Base-by-base conservation (phyloP, 92 coral and sea anemone species). In the Anthopleura xanthogrammica region DNA sequence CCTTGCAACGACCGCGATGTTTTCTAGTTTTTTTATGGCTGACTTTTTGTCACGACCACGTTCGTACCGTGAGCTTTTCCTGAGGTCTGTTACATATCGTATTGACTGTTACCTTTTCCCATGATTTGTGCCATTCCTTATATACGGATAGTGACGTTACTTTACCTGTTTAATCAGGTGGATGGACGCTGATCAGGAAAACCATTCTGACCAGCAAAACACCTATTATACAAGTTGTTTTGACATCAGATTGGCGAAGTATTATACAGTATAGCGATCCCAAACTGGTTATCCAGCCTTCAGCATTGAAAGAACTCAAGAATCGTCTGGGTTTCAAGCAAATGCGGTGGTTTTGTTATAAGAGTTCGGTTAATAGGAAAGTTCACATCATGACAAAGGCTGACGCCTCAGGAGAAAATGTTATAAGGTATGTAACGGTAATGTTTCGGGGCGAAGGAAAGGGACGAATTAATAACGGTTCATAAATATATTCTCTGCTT, bases 121-220 rank as follows among this genome's bases (percentile, higher is more conserved):
- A 46, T 46, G 36, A 29, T 29, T 29, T 29, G 36, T 29, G 36
- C 36, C 36, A 29, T 29, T 29, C 36, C 36, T 29, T 29, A 29
- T 29, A 29, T 29, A 29, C 36, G 0, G 70, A 20, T 5, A 7
- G 23, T 23, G 36, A 6, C 5, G 36, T 19, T 22, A 62, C 19
- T 8, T 50, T 9, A 48, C 3, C 66, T 16, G 36, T 23, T 57
- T 24, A 5, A 12, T 11, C 43, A 85, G 88, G 88, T 79, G 88
- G 88, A 46, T 85, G 88, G 88, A 85, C 88, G 39, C 54, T 79
- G 56, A 52, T 85, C 14, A 79, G 78, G 65, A 85, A 68, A 19
- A 60, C 60, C 20, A 50, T 80, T 24, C 24, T 79, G 6, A 17
- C 55, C 12, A 39, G 65, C 16, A 46, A 72, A 40, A 66, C 88